phyloP scores from a whole-genome alignment of 2,797 vertebrate species.

The Aulostomus chinensis region DNA sequence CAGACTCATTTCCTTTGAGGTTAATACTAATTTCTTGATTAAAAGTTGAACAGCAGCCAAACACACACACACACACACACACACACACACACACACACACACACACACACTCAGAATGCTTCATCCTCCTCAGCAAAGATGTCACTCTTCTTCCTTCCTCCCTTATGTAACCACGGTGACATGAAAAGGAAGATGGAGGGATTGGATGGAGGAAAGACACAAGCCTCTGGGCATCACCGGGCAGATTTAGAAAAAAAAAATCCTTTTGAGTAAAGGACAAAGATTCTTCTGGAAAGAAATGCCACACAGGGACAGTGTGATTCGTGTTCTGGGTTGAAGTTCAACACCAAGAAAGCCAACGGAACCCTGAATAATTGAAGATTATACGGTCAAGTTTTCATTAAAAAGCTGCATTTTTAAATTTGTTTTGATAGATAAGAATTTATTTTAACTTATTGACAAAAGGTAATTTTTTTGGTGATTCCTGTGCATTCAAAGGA shows the following conservation, averaged over 20 bases:
- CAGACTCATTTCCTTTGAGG: conserved; percentile 27
- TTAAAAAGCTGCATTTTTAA: too few species aligned
- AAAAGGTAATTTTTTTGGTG: too few species aligned
- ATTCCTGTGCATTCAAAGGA: too few species aligned
- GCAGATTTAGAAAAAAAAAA: conserved; percentile 29
- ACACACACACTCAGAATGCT: not conserved
- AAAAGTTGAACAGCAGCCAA: conserved; percentile 26
- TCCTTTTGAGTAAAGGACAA: conserved; percentile 11
- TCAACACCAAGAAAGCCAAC: too few species aligned
- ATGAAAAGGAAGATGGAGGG: conserved; percentile 47
- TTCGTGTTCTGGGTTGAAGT: too few species aligned
- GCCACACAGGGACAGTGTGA: not conserved
- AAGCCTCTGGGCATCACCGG: conserved; percentile 49
- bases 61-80: not conserved
- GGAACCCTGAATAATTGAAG: too few species aligned
- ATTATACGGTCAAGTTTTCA: too few species aligned
- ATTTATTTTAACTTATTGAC: too few species aligned
- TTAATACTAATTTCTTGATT: conserved; percentile 51
- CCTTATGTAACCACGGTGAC: conserved; percentile 49
- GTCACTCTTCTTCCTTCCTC: conserved; percentile 20
- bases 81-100: too few species aligned
- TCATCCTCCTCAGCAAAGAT: conserved; percentile 17
- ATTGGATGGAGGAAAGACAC: conserved; percentile 46
- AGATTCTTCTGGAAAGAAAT: conserved; percentile 12
- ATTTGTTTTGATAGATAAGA: too few species aligned